Base-by-base conservation (phyloP, 2,113 vertebrate species). In the Accipiter virgatus region DNA sequence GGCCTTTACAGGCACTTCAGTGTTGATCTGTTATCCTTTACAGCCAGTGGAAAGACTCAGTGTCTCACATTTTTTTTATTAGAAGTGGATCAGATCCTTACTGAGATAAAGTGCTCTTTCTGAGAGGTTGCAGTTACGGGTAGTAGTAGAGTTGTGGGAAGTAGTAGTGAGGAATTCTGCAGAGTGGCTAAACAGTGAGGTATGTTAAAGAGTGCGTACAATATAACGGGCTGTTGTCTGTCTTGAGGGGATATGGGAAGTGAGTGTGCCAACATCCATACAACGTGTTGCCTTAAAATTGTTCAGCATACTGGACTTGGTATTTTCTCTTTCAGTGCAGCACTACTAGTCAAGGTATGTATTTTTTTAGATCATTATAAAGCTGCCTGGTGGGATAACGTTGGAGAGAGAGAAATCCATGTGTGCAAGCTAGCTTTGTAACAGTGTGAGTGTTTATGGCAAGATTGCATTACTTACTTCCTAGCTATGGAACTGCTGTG, bases 311-410 rank as follows among this genome's bases (percentile, higher is more conserved):
- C 75, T 4, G 11, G 32, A 59, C 82, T 92, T 58, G 55, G 13
- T 95, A 31, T 95, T 97, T 96, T 89, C 93, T 90, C 86, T 91
- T 92, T 70, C 72, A 81, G 74, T 59, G 40, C 66, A 90, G 74
- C 59, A 38, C 43, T 84, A 1, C 97, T 97, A 84, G 70, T 81
- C 72, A 88, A 96, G 87, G 84, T 93, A 77, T 88, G 53, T 92
- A 55, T 93, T 98, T 97, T 97, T 97, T 93, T 68, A 84, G 79
- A 86, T 96, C 95, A 92, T 97, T 97, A 93, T 95, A 95, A 83
- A 96, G 91, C 86, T 95, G 58, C 95, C 92, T 92, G 90, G 95
- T 96, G 96, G 83, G 96, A 94, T 97, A 94, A 97, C 19, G 0
- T 10, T 42, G 81, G 91, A 90, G 90, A 93, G 67, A 55, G 75